Evolutionary conservation across 92 coral and sea anemone genomes (phyloP), one percentile per base, ranked within the genome.

Genomic region (Montipora capitata): DNA sequence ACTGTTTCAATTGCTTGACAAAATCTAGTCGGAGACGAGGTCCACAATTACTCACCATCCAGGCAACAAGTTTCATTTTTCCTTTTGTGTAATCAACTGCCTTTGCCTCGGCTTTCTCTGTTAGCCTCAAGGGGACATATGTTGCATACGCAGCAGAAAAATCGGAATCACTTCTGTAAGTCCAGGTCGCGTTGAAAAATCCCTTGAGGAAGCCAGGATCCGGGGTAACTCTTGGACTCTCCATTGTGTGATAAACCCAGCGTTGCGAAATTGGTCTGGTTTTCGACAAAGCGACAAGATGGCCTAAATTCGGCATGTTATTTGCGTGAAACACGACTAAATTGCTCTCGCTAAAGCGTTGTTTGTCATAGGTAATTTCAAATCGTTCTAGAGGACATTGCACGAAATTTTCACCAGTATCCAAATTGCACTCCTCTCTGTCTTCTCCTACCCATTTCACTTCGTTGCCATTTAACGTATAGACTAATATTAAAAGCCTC

Each of bases 1-100:
- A 91, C 81, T 79, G 49, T 51, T 78, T 68, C 43, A 96, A 83
- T 73, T 91, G 79, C 44, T 41, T 61, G 2, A 80, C 98, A n/a
- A 91, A 84, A 16, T 70, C 59, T 15, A 93, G 94, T 15, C 99
- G 80, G 12, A 81, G 69, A 38, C 40, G 39, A 10, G 80, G 9
- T 56, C 95, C 96, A 71, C 99, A 96, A 39, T 96, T 81, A 17
- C 98, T 88, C 1, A 91, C 99, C 91, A 95, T 71, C 99, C 99
- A 96, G 0, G 95, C 98, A 0, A 96, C 87, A 0, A 94, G 91
- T 51, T 92, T 91, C 62, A 91, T 90, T 74, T 96, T 96, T 8
- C 93, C 95, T 15, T 44, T 5, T 11, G 94, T 87, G 75, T 85
- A 91, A 61, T 96, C 90, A 40, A 44, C 42, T 10, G 7, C 15